Conservation (phyloP, 2,113 vertebrate genomes). For the Tetrax tetrax region DNA sequence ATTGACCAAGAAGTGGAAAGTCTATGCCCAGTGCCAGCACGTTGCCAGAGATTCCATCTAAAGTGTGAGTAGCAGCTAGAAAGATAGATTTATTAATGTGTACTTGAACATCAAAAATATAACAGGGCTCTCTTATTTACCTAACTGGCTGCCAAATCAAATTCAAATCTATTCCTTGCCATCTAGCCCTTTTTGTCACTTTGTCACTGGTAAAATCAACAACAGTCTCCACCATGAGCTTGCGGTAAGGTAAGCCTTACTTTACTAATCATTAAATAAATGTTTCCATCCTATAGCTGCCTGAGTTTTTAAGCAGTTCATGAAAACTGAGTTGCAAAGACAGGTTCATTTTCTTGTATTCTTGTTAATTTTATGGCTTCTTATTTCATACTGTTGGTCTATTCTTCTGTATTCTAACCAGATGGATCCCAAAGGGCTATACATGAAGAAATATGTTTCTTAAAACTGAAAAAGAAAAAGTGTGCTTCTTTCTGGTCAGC, state of each 20-base stretch:
- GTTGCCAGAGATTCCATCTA: background rate
- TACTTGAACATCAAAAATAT: background rate
- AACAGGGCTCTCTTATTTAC: background rate
- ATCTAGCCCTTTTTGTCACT: background rate
- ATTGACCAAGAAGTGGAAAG: background rate
- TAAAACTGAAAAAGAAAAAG: background rate
- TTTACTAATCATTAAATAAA: background rate
- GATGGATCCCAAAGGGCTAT: background rate
- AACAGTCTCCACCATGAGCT: background rate
- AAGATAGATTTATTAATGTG: background rate
- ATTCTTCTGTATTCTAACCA: background rate
- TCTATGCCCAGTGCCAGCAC: background rate
- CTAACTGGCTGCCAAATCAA: background rate
- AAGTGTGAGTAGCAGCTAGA: background rate
- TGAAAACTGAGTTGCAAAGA: background rate
- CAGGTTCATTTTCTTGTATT: background rate
- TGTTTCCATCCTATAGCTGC: background rate
- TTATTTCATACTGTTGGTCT: background rate
- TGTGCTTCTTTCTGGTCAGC: background rate
- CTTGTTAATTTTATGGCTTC: background rate
- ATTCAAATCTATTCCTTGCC: background rate
- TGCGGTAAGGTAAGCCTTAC: background rate
- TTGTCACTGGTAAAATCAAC: background rate
- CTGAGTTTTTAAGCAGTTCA: background rate
- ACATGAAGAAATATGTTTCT: background rate